Evolutionary conservation across 2,888 invertebrate species (phyloP).

Genomic region (Hipparchia semele): DNA sequence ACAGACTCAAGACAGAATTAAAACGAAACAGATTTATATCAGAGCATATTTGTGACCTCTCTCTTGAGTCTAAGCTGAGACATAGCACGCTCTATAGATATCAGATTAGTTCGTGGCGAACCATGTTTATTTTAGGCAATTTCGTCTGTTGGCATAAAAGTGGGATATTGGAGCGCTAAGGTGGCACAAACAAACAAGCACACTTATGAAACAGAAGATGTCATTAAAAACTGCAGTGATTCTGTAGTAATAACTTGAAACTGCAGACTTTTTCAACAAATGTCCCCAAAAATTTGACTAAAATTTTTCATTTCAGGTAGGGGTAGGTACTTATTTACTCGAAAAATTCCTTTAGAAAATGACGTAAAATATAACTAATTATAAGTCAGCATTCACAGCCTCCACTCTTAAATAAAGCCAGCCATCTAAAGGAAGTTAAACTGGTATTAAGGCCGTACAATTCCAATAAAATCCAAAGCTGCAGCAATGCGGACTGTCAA

Average conservation of each 20-base stretch:
- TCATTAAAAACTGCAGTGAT: background rate
- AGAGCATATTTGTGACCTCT: no score
- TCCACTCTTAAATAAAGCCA: conserved; percentile 25
- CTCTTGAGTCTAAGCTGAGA: no score
- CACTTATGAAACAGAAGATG: background rate
- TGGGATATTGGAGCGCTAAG: no score
- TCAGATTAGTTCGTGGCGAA: no score
- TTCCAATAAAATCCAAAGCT: conserved; percentile 47
- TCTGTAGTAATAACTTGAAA: background rate
- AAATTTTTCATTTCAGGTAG: background rate
- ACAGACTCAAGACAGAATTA: no score
- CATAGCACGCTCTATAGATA: no score
- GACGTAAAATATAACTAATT: conserved; percentile 13
- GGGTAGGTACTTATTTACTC: background rate
- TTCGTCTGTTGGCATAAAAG: no score
- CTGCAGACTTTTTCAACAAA: background rate
- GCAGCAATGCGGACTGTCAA: conserved; percentile 76
- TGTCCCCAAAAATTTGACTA: background rate
- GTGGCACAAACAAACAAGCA: background rate
- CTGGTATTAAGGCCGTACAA: conserved; percentile 38
- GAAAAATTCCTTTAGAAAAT: background rate
- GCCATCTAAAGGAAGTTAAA: conserved; percentile 27
- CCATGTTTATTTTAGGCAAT: no score
- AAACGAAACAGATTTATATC: no score
- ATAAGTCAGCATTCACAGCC: conserved; percentile 18